Percentiles rank a stretch among this genome's conserved stretches.
These are phyloP conservation scores for Pristionchus japonicus DNA, from an alignment of 2,888 invertebrate species.

Conservation along the genomic window DNA sequence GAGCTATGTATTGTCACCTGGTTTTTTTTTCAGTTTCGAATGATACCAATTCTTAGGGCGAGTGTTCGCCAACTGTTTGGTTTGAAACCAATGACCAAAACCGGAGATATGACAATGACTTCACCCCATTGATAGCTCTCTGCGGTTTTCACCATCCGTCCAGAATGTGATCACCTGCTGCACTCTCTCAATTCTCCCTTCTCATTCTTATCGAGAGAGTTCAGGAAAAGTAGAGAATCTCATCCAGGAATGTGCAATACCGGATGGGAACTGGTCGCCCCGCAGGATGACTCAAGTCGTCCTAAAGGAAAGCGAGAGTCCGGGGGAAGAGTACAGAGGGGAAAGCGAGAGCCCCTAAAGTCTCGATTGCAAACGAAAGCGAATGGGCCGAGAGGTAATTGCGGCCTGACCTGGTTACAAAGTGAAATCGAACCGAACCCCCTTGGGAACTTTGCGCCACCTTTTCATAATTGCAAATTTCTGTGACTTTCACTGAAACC, in stretches of 20 bases:
- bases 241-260: not conserved
- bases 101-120: not conserved
- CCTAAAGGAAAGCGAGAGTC: slow-evolving; percentile 17
- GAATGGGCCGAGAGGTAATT: slow-evolving; percentile 26
- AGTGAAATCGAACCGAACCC: slow-evolving; percentile 24
- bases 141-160: not conserved
- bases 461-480: too few relatives aligned
- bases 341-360: slow-evolving; percentile 11
- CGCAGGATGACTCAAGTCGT: slow-evolving; percentile 7
- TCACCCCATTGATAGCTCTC: not conserved
- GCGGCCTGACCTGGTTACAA: slow-evolving; percentile 20
- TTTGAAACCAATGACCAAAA: not conserved
- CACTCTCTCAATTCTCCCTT: too few relatives aligned
- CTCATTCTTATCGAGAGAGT: too few relatives aligned
- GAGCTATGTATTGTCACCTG: not conserved
- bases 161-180: not conserved
- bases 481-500: not conserved
- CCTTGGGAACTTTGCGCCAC: not conserved
- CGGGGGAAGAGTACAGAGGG: not conserved
- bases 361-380: slow-evolving; percentile 35
- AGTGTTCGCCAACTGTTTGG: too few relatives aligned
- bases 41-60: too few relatives aligned
- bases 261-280: slow-evolving; percentile 3
- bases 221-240: too few relatives aligned
- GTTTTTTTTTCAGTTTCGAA: too few relatives aligned